phyloP scores from a whole-genome alignment of 1,140 invertebrate species.

The Plectus sambesii region DNA sequence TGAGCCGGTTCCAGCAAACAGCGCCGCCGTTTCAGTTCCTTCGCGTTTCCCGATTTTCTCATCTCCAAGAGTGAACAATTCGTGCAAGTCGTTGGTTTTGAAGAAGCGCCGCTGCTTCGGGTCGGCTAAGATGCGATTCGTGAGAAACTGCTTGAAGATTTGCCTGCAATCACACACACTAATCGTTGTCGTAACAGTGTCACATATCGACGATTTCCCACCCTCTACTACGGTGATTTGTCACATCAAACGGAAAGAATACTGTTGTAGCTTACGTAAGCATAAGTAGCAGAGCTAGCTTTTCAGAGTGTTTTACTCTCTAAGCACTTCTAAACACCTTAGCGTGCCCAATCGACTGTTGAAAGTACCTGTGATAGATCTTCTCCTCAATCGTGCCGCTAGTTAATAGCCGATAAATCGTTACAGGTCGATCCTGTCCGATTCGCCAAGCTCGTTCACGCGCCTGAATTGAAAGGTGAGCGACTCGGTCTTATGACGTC shows the following conservation, averaged over 20 bases:
- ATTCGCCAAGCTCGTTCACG: constrained; percentile 83
- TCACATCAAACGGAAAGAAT: too few species aligned
- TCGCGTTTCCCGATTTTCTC: constrained; percentile 30
- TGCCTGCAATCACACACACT: constrained; percentile 59
- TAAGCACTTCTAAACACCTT: constrained; percentile 3
- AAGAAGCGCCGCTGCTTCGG: constrained; percentile 82
- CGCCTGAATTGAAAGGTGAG: constrained; percentile 73
- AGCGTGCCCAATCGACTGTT: constrained; percentile 2
- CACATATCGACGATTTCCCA: too few species aligned
- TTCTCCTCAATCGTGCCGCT: constrained; percentile 87
- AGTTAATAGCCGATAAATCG: constrained; percentile 69
- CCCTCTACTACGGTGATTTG: too few species aligned
- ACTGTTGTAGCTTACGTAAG: too few species aligned
- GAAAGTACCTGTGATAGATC: constrained; percentile 64
- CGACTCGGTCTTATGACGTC: too few species aligned
- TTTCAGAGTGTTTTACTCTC: too few species aligned
- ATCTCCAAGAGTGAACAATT: constrained; percentile 75
- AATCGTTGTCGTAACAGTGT: too few species aligned
- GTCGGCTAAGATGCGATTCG: constrained; percentile 80
- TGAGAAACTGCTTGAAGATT: constrained; percentile 88
- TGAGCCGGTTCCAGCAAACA: constrained; percentile 33
- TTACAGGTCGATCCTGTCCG: constrained; percentile 71
- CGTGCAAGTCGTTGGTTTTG: constrained; percentile 77
- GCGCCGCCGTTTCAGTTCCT: constrained; percentile 37
- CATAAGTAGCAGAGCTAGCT: too few species aligned